Evolutionary conservation across 2,113 vertebrate species (phyloP).

Genomic region (Carollia perspicillata): DNA sequence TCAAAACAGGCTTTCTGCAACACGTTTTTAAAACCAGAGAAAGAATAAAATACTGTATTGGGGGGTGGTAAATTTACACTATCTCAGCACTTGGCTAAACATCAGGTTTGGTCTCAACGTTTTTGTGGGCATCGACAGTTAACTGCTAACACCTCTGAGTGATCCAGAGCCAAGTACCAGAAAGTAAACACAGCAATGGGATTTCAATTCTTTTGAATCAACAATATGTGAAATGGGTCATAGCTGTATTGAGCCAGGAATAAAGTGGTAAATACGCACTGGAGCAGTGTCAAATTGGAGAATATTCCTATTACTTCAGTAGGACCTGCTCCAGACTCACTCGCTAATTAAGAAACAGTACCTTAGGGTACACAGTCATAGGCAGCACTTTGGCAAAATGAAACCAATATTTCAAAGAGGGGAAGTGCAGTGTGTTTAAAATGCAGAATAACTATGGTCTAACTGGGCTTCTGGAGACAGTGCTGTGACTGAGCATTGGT

Average conservation of each 20-base stretch:
- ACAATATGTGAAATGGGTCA: slow-evolving; percentile 43
- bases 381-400: slow-evolving; percentile 17
- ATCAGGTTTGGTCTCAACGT: not conserved
- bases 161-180: not conserved
- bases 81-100: not conserved
- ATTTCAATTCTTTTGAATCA: slow-evolving; percentile 40
- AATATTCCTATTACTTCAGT: not conserved
- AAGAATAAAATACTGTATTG: not conserved
- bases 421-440: not conserved
- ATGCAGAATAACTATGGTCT: not conserved
- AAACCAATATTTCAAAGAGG: slow-evolving; percentile 53
- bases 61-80: not conserved
- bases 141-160: slow-evolving; percentile 12
- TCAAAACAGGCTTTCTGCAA: slow-evolving; percentile 9
- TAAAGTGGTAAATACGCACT: not conserved
- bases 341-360: slow-evolving; percentile 20
- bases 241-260: not conserved
- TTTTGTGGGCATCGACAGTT: not conserved
- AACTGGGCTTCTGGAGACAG: not conserved
- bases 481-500: not conserved
- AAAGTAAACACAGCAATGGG: slow-evolving; percentile 1
- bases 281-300: not conserved
- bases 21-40: not conserved
- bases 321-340: not conserved
- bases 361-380: not conserved